A percentile compares a stretch with the other conserved stretches of the same genome.
Conservation (phyloP, 1,140 invertebrate genomes). For the Drosophila bocqueti region DNA sequence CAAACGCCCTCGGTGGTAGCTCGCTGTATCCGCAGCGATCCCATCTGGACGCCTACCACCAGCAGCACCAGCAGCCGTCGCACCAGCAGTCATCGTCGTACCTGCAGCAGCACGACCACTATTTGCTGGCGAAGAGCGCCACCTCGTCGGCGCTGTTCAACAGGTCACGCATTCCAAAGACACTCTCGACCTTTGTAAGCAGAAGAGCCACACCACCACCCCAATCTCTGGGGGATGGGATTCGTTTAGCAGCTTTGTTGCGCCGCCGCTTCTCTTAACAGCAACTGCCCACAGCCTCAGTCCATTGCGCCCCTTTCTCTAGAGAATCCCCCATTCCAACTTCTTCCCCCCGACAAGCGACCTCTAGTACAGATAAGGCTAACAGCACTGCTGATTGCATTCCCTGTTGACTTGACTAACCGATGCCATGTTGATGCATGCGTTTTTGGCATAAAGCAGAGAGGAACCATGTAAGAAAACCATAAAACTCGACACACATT, state of each 20-base stretch:
- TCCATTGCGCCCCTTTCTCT: slow-evolving; percentile 1
- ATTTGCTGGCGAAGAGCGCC: slow-evolving; percentile 79
- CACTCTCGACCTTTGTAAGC: slow-evolving; percentile 85
- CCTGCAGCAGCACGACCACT: slow-evolving; percentile 74
- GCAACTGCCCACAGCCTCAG: slow-evolving; percentile 25
- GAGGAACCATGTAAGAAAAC: slow-evolving; percentile 10
- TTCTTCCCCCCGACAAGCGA: slow-evolving; percentile 26
- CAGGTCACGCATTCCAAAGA: slow-evolving; percentile 85
- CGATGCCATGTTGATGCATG: slow-evolving; percentile 39
- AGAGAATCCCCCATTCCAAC: slow-evolving; percentile 4
- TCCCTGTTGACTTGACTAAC: slow-evolving; percentile 63
- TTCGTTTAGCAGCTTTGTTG: slow-evolving; percentile 54
- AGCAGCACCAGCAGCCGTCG: slow-evolving; percentile 33
- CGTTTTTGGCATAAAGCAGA: background rate
- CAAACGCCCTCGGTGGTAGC: slow-evolving; percentile 45
- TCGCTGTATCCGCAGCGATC: slow-evolving; percentile 68
- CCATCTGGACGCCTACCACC: slow-evolving; percentile 58
- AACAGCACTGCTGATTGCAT: slow-evolving; percentile 51
- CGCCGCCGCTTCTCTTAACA: slow-evolving; percentile 42
- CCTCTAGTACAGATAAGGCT: slow-evolving; percentile 44
- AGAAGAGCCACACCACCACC: slow-evolving; percentile 21
- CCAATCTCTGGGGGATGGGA: slow-evolving; percentile 2
- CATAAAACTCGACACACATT: slow-evolving; percentile 2
- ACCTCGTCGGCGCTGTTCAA: slow-evolving; percentile 81
- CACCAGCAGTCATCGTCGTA: slow-evolving; percentile 58